phyloP scores from a whole-genome alignment of 1,140 invertebrate genomes.

The Drosophila tristis region DNA sequence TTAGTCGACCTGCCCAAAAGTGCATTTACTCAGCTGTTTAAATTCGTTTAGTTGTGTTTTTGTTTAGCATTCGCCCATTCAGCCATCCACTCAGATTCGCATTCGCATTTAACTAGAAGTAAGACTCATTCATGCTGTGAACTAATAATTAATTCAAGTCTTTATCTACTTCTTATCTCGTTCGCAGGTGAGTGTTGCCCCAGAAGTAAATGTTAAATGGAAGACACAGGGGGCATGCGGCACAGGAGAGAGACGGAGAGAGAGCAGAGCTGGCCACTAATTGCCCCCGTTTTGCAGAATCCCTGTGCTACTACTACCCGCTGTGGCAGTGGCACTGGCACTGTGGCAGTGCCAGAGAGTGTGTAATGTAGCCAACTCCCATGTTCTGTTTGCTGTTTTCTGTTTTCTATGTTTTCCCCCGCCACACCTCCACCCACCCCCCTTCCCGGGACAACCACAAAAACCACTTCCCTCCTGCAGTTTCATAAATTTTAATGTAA shows the following conservation, averaged over 20 bases:
- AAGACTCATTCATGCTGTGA: constrained; percentile 33
- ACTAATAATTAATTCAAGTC: constrained; percentile 52
- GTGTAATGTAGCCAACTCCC: constrained; percentile 37
- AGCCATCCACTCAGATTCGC: background rate
- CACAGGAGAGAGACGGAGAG: too few relatives aligned
- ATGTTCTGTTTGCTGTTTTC: constrained; percentile 9
- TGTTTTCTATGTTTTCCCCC: constrained; percentile 29
- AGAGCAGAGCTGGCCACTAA: constrained; percentile 31
- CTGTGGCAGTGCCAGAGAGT: constrained; percentile 1
- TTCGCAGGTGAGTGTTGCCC: constrained; percentile 34
- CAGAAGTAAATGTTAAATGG: constrained; percentile 9
- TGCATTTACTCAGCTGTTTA: too few relatives aligned
- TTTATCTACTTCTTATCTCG: constrained; percentile 42
- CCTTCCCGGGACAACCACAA: background rate
- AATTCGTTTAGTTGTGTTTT: too few relatives aligned
- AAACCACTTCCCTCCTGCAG: constrained; percentile 23
- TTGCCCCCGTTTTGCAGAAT: constrained; percentile 44
- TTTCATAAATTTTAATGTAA: constrained; percentile 80
- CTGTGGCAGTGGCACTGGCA: too few relatives aligned
- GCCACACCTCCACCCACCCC: background rate
- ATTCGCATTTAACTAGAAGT: constrained; percentile 37
- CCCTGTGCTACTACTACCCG: constrained; percentile 24
- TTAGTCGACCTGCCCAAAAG: too few relatives aligned
- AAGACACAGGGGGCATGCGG: constrained; percentile 13
- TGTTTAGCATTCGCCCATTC: too few relatives aligned